These are phyloP conservation scores for Chauna torquata DNA, from an alignment of 2,113 vertebrate species.

Conservation along the genomic window DNA sequence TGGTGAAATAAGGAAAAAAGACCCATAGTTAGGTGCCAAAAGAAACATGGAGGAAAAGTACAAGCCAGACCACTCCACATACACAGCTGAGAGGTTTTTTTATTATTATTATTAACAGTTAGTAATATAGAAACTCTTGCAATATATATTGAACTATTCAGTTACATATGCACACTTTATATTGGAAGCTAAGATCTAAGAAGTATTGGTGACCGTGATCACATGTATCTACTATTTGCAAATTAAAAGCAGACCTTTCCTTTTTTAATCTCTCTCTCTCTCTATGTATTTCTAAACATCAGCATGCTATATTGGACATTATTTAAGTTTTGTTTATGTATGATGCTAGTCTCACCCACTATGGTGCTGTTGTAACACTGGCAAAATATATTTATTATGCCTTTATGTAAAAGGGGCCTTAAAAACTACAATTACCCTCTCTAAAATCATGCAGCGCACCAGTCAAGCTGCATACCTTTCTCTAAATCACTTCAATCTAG, in stretches of 20 bases:
- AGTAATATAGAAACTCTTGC: not conserved
- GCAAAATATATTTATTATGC: not conserved
- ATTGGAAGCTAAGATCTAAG: not conserved
- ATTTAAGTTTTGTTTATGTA: not conserved
- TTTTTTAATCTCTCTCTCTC: not conserved
- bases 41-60: not conserved
- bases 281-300: not conserved
- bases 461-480: not conserved
- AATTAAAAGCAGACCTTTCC: not conserved
- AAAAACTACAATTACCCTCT: not conserved
- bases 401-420: not conserved
- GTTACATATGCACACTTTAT: fast-evolving
- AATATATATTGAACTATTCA: not conserved
- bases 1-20: not conserved
- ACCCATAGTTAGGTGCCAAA: not conserved
- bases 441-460: not conserved
- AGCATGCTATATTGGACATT: not conserved
- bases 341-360: not conserved
- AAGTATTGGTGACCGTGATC: not conserved
- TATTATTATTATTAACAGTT: not conserved
- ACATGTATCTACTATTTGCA: not conserved
- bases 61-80: not conserved
- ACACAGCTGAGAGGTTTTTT: not conserved
- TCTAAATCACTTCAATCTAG: not conserved
- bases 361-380: not conserved